These are phyloP conservation scores for Sebastes alutus DNA, from an alignment of 2,797 vertebrate genomes.

Conservation along the genomic window DNA sequence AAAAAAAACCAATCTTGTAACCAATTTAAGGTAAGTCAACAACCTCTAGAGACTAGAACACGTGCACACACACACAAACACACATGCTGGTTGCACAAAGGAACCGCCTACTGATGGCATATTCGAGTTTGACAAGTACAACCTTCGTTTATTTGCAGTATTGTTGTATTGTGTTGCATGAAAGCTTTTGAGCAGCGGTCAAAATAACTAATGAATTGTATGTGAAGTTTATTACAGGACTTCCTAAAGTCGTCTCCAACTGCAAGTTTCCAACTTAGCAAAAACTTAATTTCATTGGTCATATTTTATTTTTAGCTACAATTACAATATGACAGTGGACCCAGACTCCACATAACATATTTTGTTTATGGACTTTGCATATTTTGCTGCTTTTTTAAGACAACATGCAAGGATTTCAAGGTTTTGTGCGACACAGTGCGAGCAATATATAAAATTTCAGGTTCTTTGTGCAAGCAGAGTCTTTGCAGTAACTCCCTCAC, in stretches of 20 bases:
- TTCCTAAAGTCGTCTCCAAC: neutral
- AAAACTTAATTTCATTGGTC: neutral
- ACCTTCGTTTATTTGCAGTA: constrained; percentile 20
- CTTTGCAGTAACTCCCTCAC: constrained; percentile 68
- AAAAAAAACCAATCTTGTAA: constrained; percentile 35
- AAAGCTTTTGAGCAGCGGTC: constrained; percentile 34
- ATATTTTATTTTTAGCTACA: neutral
- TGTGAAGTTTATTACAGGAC: neutral
- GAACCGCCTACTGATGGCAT: constrained; percentile 43
- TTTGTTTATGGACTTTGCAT: constrained; percentile 2
- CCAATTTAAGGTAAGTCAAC: constrained; percentile 80
- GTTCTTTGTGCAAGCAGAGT: constrained; percentile 83
- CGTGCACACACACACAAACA: constrained; percentile 5
- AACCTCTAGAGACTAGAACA: constrained; percentile 55
- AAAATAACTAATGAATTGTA: constrained; percentile 2
- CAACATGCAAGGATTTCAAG: constrained; percentile 24
- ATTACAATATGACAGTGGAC: neutral
- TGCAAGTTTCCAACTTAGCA: constrained; percentile 4
- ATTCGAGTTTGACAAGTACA: constrained; percentile 7
- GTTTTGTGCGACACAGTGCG: constrained; percentile 75
- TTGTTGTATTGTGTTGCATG: constrained; percentile 77
- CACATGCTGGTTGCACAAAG: constrained; percentile 81
- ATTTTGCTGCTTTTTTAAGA: constrained; percentile 15
- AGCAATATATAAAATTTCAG: constrained; percentile 53
- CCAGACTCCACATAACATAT: neutral